Base-by-base conservation (phyloP, 2,797 vertebrate species). In the Margarornis squamiger region DNA sequence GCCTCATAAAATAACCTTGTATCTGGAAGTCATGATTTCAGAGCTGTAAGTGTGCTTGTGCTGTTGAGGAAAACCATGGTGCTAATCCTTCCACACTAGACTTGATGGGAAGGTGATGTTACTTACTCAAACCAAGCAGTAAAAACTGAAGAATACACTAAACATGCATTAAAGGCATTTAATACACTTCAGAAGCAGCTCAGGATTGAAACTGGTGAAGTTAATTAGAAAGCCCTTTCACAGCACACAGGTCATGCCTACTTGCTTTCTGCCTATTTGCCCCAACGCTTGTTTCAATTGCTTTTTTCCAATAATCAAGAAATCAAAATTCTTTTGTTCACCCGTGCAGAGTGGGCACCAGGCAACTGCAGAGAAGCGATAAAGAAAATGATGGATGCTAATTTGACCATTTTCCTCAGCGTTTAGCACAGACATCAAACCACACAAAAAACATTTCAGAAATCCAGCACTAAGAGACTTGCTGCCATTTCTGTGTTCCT, bases 271-370 rank as follows among this genome's bases (percentile, higher is more conserved):
- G 59, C 68, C 81, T 58, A 55, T 71, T 70, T 86, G 63, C 83
- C 92, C 86, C 88, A 94, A 57, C 7, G 12, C 59, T 92, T 49
- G 27, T 59, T 92, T 84, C 79, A 94, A 84, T 43, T 66, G 67
- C 73, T 67, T 84, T 91, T 82, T 63, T 29, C 49, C 81, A 91
- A 73, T 85, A 95, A 90, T 96, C 86, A 91, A 90, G 68, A 96
- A 91, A 96, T 95, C 83, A 86, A 86, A 96, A 88, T 88, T 94
- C 91, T 90, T 97, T 95, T 90, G 90, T 95, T 96, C 19, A 2
- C 67, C 4, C 2, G 82, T 7, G 8, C 85, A 43, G 65, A 86
- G 67, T 14, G 95, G 24, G 34, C 81, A 78, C 61, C 88, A 96
- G 83, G 74, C 29, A 0, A 94, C 95, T 92, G 85, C 92, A 92